These are phyloP conservation scores for Neotoxoptera formosana DNA, from an alignment of 1,140 invertebrate genomes.

Conservation along the genomic window DNA sequence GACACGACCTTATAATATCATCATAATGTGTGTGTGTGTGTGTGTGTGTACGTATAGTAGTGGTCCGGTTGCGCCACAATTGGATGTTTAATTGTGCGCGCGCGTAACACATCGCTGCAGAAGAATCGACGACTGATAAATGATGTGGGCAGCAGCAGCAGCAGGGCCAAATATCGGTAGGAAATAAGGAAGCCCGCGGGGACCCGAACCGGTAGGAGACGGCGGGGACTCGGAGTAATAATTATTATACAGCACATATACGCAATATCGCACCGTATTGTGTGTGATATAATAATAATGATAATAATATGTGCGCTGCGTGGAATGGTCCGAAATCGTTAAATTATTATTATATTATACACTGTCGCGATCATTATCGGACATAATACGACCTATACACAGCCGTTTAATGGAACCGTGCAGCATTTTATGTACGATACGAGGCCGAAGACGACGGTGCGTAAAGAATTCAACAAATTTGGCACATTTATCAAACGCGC, in stretches of 20 bases:
- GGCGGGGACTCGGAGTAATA: neutral
- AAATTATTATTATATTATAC: neutral
- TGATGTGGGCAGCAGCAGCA: neutral
- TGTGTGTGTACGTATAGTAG: too few species aligned
- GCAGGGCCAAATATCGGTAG: constrained; percentile 6
- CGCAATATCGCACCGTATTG: neutral
- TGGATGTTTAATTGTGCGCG: constrained; percentile 19
- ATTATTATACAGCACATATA: constrained; percentile 20
- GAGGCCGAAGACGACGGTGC: neutral
- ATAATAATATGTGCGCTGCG: neutral
- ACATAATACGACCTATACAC: neutral
- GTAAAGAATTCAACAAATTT: constrained; percentile 53
- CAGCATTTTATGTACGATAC: too few species aligned
- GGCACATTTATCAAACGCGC: constrained; percentile 28
- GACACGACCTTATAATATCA: neutral
- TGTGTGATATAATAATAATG: neutral
- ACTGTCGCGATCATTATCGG: neutral
- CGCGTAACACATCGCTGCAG: neutral
- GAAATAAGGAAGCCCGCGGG: constrained; percentile 43
- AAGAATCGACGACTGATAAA: constrained; percentile 2
- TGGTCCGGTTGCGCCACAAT: neutral
- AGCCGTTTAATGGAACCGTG: neutral
- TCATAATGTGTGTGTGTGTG: neutral
- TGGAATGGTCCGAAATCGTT: neutral
- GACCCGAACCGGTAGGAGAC: constrained; percentile 47